phyloP scores from a whole-genome alignment of 2,797 vertebrate species.

The Rhinophrynus dorsalis region DNA sequence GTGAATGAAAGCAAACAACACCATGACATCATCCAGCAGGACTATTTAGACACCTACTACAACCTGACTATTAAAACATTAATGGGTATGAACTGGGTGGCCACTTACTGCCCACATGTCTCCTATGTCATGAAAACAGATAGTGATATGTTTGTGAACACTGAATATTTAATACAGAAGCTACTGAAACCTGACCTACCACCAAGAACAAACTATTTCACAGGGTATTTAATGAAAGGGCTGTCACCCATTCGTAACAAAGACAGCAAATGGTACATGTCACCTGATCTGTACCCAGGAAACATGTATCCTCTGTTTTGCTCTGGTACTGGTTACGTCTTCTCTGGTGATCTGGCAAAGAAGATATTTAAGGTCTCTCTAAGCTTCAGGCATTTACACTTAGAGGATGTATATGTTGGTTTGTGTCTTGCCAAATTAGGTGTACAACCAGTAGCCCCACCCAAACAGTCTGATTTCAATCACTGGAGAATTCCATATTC shows the following conservation, averaged over 20 bases:
- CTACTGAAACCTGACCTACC: slow-evolving; percentile 81
- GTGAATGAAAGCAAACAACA: slow-evolving; percentile 82
- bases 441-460: slow-evolving; percentile 85
- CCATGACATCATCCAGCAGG: slow-evolving; percentile 91
- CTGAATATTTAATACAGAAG: slow-evolving; percentile 89
- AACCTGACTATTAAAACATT: slow-evolving; percentile 94
- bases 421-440: slow-evolving; percentile 87
- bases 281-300: slow-evolving; percentile 83
- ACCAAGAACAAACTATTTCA: slow-evolving; percentile 84
- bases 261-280: slow-evolving; percentile 96
- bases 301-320: slow-evolving; percentile 92
- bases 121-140: slow-evolving; percentile 96
- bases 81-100: slow-evolving; percentile 97
- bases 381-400: slow-evolving; percentile 78
- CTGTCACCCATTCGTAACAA: slow-evolving; percentile 87
- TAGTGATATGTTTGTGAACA: slow-evolving; percentile 97
- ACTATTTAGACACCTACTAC: slow-evolving; percentile 89
- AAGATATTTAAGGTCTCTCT: slow-evolving; percentile 85
- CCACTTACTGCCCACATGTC: slow-evolving; percentile 78
- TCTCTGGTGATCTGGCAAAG: slow-evolving; percentile 87
- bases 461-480: slow-evolving; percentile 92
- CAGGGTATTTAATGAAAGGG: slow-evolving; percentile 89
- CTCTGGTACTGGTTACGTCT: slow-evolving; percentile 94
- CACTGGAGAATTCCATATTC: slow-evolving; percentile 94
- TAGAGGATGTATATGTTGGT: slow-evolving; percentile 95